Evolutionary conservation across 2,888 invertebrate genomes (phyloP), one percentile per base, ranked within the genome.

Genomic region (Drosophila cracens): DNA sequence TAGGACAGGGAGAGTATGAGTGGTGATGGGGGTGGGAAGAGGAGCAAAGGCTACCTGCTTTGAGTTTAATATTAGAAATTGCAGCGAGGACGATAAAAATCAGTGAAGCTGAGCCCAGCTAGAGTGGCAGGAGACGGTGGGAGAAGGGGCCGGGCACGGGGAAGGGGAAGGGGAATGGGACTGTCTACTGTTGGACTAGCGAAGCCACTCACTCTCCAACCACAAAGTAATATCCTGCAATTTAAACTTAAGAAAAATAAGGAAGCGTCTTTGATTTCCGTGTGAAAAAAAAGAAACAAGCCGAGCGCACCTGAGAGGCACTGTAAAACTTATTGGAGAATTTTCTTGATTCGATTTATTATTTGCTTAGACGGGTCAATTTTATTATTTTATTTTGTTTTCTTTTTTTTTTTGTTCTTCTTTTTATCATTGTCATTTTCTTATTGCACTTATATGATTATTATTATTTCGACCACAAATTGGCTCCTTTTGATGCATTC

Each of bases 281-380:
- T 85, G 86, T 89, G 88, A 88, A 60, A 5, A 21, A 40, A 43
- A 5, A 16, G 11, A n/a, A 25, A 10, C 18, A 29, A 27, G 16
- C 21, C 7, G n/a, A 1, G 27, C 33, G 33, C 33, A 58, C 36
- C 63, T 49, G 49, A 52, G 58, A 49, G 65, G 67, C 58, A 27
- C 59, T 18, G 49, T 31, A 21, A 36, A 74, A 81, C 79, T 61
- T 70, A 82, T 81, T 82, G 57, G 72, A 84, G 82, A 89, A 74
- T 78, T 82, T 77, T 80, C 78, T 82, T 84, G 81, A 86, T 86
- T 87, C 76, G 80, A 89, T 89, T 89, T 84, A 87, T 80, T 80
- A 87, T 76, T 76, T 74, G 74, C 64, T 40, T 96, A 90, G 8
- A 96, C 93, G 0, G 97, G 29, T 18, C n/a, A n/a, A n/a, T 27